These are phyloP conservation scores for Tipula helvola DNA, from an alignment of 2,888 invertebrate genomes.

Conservation along the genomic window DNA sequence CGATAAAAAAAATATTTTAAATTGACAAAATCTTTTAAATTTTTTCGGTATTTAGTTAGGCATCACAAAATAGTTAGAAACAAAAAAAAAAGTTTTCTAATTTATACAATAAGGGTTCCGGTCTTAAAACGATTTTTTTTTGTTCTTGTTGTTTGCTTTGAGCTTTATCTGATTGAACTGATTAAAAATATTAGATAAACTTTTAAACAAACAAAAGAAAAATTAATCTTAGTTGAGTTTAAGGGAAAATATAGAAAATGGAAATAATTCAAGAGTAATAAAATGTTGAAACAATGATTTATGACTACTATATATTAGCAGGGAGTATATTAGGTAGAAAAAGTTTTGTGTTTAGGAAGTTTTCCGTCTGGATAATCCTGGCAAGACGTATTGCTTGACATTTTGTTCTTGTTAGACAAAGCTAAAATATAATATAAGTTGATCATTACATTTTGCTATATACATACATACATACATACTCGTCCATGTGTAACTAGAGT, in stretches of 20 bases:
- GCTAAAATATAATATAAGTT: no score
- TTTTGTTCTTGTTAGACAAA: background rate
- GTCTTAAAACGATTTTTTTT: background rate
- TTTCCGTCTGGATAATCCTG: background rate
- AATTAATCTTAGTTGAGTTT: background rate
- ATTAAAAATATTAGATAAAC: background rate
- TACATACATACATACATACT: no score
- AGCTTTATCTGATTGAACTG: background rate
- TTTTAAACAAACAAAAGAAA: background rate
- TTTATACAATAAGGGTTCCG: background rate
- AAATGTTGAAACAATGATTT: background rate
- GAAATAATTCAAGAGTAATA: background rate
- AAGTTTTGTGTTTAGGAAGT: background rate
- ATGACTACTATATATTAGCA: background rate
- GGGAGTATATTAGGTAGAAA: background rate
- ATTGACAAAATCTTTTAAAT: background rate
- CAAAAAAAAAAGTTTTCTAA: background rate
- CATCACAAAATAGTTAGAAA: background rate
- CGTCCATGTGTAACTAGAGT: no score
- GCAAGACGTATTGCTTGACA: background rate
- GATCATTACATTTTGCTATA: no score
- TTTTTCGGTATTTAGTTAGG: background rate
- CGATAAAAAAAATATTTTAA: background rate
- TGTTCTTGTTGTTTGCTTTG: background rate
- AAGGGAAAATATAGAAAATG: background rate